Conservation (phyloP, 2,797 vertebrate species). For the Poeciliopsis infans region DNA sequence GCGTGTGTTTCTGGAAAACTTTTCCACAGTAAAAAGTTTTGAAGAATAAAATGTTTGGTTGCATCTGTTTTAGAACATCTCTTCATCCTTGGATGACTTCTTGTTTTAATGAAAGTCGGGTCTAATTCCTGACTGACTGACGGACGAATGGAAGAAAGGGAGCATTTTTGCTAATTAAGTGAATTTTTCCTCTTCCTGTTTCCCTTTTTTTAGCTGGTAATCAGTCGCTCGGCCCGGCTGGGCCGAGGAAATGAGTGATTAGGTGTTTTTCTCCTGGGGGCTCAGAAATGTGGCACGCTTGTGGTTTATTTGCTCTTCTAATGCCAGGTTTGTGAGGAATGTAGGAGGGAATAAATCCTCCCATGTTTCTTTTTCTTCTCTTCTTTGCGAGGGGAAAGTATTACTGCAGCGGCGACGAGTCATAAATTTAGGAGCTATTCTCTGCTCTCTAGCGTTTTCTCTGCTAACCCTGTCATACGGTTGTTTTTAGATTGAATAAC, state of each 20-base stretch:
- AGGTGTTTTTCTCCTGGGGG: constrained; percentile 52
- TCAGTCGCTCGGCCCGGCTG: constrained; percentile 37
- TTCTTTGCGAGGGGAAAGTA: constrained; percentile 51
- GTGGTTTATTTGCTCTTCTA: constrained; percentile 68
- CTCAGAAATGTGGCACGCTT: constrained; percentile 57
- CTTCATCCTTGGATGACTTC: not conserved
- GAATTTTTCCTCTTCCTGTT: constrained; percentile 57
- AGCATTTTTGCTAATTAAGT: constrained; percentile 35
- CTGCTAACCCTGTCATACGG: not conserved
- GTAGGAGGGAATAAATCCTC: not conserved
- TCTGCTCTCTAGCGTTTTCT: not conserved
- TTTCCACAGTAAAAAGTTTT: not conserved
- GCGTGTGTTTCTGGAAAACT: not conserved
- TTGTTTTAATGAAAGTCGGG: not conserved
- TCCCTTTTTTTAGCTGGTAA: constrained; percentile 49
- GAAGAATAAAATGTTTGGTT: not conserved
- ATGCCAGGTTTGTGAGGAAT: constrained; percentile 70
- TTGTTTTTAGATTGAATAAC: not conserved
- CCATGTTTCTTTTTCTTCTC: not conserved
- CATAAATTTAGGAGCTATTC: constrained; percentile 27
- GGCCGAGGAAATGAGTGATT: constrained; percentile 74
- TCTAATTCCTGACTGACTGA: not conserved
- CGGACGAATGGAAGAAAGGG: not conserved
- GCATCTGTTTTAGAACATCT: not conserved
- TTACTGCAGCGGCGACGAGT: constrained; percentile 12